These are phyloP conservation scores for Elymnias hypermnestra DNA, from an alignment of 1,140 invertebrate genomes.

Conservation along the genomic window DNA sequence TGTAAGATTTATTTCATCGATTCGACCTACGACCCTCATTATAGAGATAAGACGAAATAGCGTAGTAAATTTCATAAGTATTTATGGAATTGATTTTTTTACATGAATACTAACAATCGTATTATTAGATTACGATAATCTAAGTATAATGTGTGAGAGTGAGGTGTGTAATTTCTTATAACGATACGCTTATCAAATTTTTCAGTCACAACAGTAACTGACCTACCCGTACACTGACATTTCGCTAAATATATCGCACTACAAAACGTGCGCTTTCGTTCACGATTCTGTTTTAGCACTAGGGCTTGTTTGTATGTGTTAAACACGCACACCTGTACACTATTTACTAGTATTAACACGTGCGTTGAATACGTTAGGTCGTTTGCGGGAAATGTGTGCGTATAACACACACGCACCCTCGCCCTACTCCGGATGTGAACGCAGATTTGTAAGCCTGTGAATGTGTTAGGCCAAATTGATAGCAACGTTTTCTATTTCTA, in stretches of 20 bases:
- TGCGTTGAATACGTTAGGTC: constrained; percentile 28
- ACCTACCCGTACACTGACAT: constrained; percentile 57
- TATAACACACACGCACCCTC: constrained; percentile 31
- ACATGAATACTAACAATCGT: not conserved
- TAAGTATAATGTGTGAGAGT: constrained; percentile 12
- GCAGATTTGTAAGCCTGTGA: constrained; percentile 65
- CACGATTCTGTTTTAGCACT: constrained; percentile 42
- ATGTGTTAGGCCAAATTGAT: constrained; percentile 69
- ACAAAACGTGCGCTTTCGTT: constrained; percentile 58
- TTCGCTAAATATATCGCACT: constrained; percentile 59
- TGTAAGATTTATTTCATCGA: not conserved
- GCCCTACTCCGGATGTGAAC: constrained; percentile 69
- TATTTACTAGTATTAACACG: constrained; percentile 26
- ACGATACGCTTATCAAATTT: constrained; percentile 53
- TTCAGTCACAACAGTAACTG: constrained; percentile 64
- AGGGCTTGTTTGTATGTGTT: constrained; percentile 10
- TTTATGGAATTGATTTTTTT: not conserved
- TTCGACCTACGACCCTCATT: not conserved
- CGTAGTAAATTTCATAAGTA: not conserved
- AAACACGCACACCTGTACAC: constrained; percentile 16
- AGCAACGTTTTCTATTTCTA: constrained; percentile 61
- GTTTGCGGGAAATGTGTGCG: constrained; percentile 47
- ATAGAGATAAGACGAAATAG: constrained; percentile 3
- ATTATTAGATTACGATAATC: constrained; percentile 1
- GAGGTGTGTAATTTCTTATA: constrained; percentile 32